phyloP scores from a whole-genome alignment of 1,140 invertebrate genomes.

The Caenorhabditis latens region DNA sequence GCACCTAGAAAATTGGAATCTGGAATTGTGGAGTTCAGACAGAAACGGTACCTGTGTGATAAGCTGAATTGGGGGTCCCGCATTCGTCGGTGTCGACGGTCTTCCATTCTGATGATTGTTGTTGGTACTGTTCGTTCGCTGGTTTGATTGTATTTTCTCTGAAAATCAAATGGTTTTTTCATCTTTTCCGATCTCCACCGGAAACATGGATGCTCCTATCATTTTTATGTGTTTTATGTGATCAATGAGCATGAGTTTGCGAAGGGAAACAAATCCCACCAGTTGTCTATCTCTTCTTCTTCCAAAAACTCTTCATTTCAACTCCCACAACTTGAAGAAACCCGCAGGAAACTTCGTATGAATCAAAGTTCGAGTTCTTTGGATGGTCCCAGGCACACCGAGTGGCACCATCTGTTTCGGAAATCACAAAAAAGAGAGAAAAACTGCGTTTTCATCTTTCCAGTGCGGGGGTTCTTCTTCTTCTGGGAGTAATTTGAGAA shows the following conservation, averaged over 20 bases:
- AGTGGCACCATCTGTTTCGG: slow-evolving; percentile 34
- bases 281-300: neutral
- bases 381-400: no score
- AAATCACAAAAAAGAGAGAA: neutral
- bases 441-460: neutral
- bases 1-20: neutral
- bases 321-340: neutral
- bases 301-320: neutral
- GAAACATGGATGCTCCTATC: neutral
- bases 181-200: no score
- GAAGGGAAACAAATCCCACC: neutral
- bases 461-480: slow-evolving; percentile 10
- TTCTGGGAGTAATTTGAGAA: neutral
- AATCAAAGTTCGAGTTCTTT: slow-evolving; percentile 3
- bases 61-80: slow-evolving; percentile 32
- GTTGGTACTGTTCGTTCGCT: slow-evolving; percentile 4
- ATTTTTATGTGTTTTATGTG: neutral
- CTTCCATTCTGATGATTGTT: slow-evolving; percentile 44
- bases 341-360: no score
- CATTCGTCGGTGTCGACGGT: slow-evolving; percentile 22
- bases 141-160: slow-evolving; percentile 51
- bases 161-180: neutral
- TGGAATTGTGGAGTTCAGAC: neutral
- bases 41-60: neutral
- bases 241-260: slow-evolving; percentile 1